Conservation (phyloP, 2,113 vertebrate species). For the Pseudopodoces humilis region DNA sequence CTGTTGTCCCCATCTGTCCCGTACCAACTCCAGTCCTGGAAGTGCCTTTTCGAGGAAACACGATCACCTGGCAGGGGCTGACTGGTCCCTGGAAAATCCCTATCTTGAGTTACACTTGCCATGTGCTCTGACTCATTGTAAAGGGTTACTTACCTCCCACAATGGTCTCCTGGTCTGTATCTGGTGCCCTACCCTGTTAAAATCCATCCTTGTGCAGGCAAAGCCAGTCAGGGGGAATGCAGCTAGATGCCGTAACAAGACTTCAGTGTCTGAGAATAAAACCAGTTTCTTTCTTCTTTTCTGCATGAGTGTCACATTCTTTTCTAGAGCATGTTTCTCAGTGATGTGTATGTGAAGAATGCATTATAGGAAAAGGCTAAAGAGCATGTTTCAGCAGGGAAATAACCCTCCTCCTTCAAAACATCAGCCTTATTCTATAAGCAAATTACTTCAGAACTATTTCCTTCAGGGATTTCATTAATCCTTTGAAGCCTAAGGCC, state of each 20-base stretch:
- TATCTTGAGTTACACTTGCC: conserved; percentile 3
- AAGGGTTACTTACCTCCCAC: conserved; percentile 18
- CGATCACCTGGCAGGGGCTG: conserved; percentile 46
- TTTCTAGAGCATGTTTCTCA: not conserved
- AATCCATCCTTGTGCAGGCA: conserved; percentile 59
- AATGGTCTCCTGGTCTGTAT: conserved; percentile 35
- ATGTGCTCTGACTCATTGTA: conserved; percentile 30
- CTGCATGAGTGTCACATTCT: conserved; percentile 48
- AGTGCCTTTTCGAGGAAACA: conserved; percentile 70
- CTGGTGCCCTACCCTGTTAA: conserved; percentile 21
- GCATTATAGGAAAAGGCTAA: not conserved
- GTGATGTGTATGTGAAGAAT: not conserved
- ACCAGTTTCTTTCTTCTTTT: conserved; percentile 38
- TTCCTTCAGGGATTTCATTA: not conserved
- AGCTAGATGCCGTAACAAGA: conserved; percentile 48
- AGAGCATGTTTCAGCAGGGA: not conserved
- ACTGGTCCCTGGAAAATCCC: conserved; percentile 52
- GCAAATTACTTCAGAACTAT: not conserved
- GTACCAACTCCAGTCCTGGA: conserved; percentile 44
- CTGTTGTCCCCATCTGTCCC: not conserved
- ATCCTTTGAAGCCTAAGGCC: not conserved
- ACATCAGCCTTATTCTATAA: not conserved
- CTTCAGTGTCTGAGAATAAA: conserved; percentile 71
- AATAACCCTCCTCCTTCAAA: not conserved
- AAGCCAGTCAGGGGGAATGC: conserved; percentile 53